These are phyloP conservation scores for Amblyopsis hoosieri DNA, from an alignment of 2,797 vertebrate genomes.

Conservation along the genomic window DNA sequence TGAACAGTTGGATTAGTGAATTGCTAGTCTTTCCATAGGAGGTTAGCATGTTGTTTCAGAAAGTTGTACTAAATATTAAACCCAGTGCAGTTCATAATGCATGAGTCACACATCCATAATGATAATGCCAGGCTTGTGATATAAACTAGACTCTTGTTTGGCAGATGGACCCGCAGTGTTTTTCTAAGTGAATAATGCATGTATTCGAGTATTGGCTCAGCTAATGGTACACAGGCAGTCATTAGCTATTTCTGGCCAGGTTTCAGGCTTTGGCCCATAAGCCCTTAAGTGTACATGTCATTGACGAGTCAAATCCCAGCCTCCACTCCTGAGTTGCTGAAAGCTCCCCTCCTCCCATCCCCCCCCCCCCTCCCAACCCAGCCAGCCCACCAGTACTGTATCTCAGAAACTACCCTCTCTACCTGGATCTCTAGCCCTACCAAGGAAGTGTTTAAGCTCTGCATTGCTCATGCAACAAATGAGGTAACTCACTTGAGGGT, in stretches of 20 bases:
- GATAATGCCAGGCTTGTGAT: conserved; percentile 23
- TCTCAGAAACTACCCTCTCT: background rate
- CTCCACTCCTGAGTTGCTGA: conserved; percentile 12
- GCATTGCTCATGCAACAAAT: conserved; percentile 35
- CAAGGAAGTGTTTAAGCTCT: conserved; percentile 32
- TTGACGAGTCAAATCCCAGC: conserved; percentile 53
- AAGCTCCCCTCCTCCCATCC: conserved; percentile 15
- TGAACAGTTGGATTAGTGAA: no score
- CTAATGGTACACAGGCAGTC: conserved; percentile 64
- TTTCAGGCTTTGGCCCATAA: conserved; percentile 56
- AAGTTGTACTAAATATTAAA: conserved; percentile 29
- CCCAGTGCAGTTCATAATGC: background rate
- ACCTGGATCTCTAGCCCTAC: background rate
- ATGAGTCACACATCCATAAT: conserved; percentile 24
- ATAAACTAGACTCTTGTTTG: conserved; percentile 30
- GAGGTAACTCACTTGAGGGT: conserved; percentile 37
- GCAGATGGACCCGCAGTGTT: conserved; percentile 40
- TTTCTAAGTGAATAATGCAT: conserved; percentile 67
- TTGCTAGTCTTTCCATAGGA: no score
- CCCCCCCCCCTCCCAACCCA: background rate
- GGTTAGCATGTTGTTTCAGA: conserved; percentile 41
- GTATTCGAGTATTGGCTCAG: conserved; percentile 56
- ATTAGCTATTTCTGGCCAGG: conserved; percentile 65
- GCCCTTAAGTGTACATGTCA: conserved; percentile 67
- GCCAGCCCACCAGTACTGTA: background rate